Conservation (phyloP, 2,797 vertebrate genomes). For the Sparus aurata region DNA sequence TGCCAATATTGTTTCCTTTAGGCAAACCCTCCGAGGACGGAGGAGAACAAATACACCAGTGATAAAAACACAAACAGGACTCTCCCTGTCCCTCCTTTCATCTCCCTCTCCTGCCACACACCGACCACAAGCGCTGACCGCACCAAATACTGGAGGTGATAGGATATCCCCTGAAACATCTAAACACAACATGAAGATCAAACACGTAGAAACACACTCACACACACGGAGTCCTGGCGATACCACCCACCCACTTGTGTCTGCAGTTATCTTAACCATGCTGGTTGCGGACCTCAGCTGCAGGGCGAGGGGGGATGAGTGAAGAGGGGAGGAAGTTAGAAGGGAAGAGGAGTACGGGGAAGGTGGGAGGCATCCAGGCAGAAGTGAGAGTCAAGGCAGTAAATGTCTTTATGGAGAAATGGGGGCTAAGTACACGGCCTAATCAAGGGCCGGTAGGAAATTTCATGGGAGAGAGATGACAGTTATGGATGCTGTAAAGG, state of each 20-base stretch:
- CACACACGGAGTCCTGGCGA: conserved; percentile 63
- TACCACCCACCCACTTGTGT: conserved; percentile 85
- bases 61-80: conserved; percentile 87
- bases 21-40: conserved; percentile 77
- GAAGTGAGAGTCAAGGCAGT: conserved; percentile 70
- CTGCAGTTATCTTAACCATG: conserved; percentile 86
- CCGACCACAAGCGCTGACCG: conserved; percentile 77
- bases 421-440: conserved; percentile 57
- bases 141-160: conserved; percentile 86
- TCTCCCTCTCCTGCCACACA: conserved; percentile 79
- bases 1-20: conserved; percentile 83
- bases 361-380: conserved; percentile 63
- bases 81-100: conserved; percentile 80
- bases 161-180: conserved; percentile 89
- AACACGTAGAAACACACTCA: conserved; percentile 76
- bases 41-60: conserved; percentile 83
- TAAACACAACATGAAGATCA: conserved; percentile 88
- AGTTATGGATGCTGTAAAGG: conserved; percentile 65
- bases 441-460: conserved; percentile 57
- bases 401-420: conserved; percentile 75
- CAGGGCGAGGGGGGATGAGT: conserved; percentile 49
- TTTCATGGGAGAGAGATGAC: conserved; percentile 62
- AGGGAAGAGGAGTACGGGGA: conserved; percentile 44
- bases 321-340: conserved; percentile 48
- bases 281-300: conserved; percentile 75